Evolutionary conservation across 2,888 invertebrate species (phyloP).

Genomic region (Brachyopa scutellaris): DNA sequence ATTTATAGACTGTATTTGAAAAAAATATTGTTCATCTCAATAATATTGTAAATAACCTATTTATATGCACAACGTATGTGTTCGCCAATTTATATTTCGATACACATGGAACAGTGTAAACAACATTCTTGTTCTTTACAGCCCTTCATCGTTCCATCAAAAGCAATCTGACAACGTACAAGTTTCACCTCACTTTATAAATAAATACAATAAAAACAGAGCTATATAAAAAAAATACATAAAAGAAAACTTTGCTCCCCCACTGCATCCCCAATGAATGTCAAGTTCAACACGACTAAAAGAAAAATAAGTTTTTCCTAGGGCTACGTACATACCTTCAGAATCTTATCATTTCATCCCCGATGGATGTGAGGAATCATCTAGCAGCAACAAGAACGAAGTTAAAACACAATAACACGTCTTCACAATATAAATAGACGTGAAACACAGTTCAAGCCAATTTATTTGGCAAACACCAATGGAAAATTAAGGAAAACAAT

Average conservation of each 20-base stretch:
- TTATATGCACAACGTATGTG: no score
- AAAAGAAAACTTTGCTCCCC: neutral
- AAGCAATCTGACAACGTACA: neutral
- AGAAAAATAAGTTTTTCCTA: no score
- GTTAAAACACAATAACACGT: no score
- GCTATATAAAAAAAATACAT: neutral
- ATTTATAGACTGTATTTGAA: no score
- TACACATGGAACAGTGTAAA: neutral
- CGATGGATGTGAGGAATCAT: no score
- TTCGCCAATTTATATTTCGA: neutral
- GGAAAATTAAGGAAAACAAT: neutral
- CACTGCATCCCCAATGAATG: conserved; percentile 10
- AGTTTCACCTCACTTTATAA: neutral
- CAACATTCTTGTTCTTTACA: neutral
- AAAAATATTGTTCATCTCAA: no score
- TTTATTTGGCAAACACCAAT: neutral
- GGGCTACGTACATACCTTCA: no score
- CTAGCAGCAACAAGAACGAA: no score
- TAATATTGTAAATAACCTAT: no score
- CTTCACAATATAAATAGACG: no score
- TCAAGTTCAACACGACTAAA: conserved; percentile 50
- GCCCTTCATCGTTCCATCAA: neutral
- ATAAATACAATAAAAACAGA: conserved; percentile 38
- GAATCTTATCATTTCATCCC: conserved; percentile 27
- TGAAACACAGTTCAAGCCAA: neutral